phyloP scores from a whole-genome alignment of 2,888 invertebrate species.

The Sicus ferrugineus region DNA sequence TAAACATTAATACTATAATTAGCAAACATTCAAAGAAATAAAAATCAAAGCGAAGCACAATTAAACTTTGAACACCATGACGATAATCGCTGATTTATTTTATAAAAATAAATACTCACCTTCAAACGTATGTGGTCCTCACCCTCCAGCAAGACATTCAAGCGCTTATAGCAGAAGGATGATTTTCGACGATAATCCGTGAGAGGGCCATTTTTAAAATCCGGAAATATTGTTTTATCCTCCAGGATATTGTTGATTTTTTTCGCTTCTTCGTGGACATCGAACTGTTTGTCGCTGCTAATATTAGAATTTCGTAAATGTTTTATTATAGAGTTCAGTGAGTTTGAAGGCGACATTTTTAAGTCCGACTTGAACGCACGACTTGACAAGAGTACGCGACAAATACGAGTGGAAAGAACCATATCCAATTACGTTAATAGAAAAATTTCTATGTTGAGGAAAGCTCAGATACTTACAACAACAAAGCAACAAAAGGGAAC shows the following conservation, averaged over 20 bases:
- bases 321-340: background rate
- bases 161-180: slow-evolving; percentile 74
- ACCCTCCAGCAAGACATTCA: slow-evolving; percentile 67
- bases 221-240: slow-evolving; percentile 66
- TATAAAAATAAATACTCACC: slow-evolving; percentile 58
- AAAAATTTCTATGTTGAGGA: too few species aligned
- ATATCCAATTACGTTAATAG: too few species aligned
- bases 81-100: too few species aligned
- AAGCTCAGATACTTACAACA: background rate
- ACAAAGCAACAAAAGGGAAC: background rate
- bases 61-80: too few species aligned
- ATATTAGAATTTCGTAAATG: slow-evolving; percentile 18
- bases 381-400: slow-evolving; percentile 4
- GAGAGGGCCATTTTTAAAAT: slow-evolving; percentile 72
- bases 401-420: too few species aligned
- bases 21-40: too few species aligned
- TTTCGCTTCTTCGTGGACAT: slow-evolving; percentile 18
- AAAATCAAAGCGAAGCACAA: too few species aligned
- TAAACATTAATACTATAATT: too few species aligned
- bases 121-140: slow-evolving; percentile 67
- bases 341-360: background rate
- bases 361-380: background rate
- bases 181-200: slow-evolving; percentile 72
- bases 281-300: slow-evolving; percentile 40
- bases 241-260: slow-evolving; percentile 47